Base-by-base conservation (phyloP, 2,113 vertebrate genomes). In the Myotis lucifugus region DNA sequence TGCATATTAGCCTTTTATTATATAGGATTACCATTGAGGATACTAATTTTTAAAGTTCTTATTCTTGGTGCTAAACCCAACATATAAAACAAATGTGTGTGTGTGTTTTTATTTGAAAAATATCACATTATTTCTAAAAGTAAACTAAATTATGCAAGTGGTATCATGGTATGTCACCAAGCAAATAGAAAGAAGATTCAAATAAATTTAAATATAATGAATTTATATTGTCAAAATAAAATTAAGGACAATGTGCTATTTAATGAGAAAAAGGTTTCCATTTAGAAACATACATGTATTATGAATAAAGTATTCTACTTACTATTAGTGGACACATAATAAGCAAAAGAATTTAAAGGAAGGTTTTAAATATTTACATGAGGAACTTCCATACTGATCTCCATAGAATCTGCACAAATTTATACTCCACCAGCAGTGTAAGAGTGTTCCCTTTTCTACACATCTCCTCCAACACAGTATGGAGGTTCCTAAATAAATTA, bases 1-100 rank as follows among this genome's bases (percentile, higher is more conserved):
- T 42, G 42, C 42, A 42, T 42, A 42, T 42, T 42, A 42, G 42
- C 42, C 42, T 42, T 42, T 42, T 42, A 42, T 42, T 42, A 42
- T 42, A 42, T 42, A 42, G 42, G 42, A 42, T 37, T 88, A 27
- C 2, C 4, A n/a, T 46, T 59, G 76, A 37, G 1, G 8, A 61
- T 56, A 66, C 18, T 93, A 94, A 69, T 32, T 90, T 94, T 95
- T 52, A 85, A 88, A 32, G 59, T 29, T 46, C 9, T 73, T 29
- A 40, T 67, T 79, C 21, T 67, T 56, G 9, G 0, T 72, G 6
- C 3, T 8, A 90, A 86, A 48, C 3, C 25, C 90, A 74, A 0
- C 7, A 50, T 34, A 8, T 77, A 52, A 54, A 88, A 78, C 19
- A 29, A 76, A 59, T 1, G 8, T 37, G 37, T 37, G 37, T 37